Conservation (phyloP, 1,140 invertebrate species). For the Battus philenor region DNA sequence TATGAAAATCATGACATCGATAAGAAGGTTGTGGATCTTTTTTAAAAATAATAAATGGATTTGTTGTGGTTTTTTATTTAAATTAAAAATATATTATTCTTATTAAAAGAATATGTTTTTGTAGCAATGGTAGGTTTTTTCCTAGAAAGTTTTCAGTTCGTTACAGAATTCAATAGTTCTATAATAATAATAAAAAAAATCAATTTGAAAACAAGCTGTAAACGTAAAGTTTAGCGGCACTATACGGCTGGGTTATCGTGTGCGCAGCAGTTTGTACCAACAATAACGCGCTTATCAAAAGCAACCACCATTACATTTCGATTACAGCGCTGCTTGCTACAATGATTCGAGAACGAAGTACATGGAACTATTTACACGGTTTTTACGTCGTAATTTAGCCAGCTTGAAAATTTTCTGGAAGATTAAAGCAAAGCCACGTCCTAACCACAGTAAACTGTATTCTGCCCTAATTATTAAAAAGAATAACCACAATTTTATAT, state of each 20-base stretch:
- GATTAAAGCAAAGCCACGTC: neutral
- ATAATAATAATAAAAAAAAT: constrained; percentile 22
- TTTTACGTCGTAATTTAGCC: too few relatives aligned
- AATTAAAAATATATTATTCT: too few relatives aligned
- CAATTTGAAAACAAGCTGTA: constrained; percentile 33
- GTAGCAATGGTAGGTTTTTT: too few relatives aligned
- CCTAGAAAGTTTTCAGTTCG: too few relatives aligned
- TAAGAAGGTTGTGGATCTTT: too few relatives aligned
- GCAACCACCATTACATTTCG: constrained; percentile 17
- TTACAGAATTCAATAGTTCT: too few relatives aligned
- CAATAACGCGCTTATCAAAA: constrained; percentile 21
- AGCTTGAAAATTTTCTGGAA: too few relatives aligned
- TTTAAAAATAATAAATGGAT: too few relatives aligned
- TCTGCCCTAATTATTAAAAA: neutral
- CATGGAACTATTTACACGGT: too few relatives aligned
- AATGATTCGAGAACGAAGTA: neutral
- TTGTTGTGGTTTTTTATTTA: too few relatives aligned
- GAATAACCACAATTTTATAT: neutral
- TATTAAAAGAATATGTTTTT: too few relatives aligned
- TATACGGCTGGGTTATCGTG: constrained; percentile 17
- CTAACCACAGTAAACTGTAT: neutral
- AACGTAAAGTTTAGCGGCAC: constrained; percentile 20
- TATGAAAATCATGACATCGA: too few relatives aligned
- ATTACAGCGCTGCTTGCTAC: neutral
- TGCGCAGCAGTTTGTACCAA: constrained; percentile 10